phyloP scores from a whole-genome alignment of 2,113 vertebrate species.

The Sinosuthora webbiana region DNA sequence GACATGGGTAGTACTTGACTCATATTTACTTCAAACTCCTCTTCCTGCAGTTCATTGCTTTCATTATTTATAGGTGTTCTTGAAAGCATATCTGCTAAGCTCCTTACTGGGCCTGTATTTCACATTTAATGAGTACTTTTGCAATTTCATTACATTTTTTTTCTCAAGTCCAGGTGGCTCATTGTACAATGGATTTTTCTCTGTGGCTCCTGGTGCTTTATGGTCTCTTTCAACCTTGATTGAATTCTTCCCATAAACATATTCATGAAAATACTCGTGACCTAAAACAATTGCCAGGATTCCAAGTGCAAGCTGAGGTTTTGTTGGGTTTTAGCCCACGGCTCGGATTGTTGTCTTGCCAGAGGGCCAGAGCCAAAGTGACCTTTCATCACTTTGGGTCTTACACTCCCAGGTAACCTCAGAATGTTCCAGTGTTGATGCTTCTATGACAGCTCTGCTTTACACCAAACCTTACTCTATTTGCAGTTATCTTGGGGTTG shows the following conservation, averaged over 20 bases:
- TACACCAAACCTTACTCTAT: background rate
- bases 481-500: background rate
- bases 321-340: background rate
- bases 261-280: slow-evolving; percentile 17
- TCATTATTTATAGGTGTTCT: slow-evolving; percentile 67
- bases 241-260: slow-evolving; percentile 53
- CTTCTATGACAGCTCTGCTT: background rate
- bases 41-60: slow-evolving; percentile 60
- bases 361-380: background rate
- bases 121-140: slow-evolving; percentile 65
- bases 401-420: background rate
- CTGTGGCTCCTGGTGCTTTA: slow-evolving; percentile 38
- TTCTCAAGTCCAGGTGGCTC: slow-evolving; percentile 58
- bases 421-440: background rate
- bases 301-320: background rate
- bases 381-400: background rate
- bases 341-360: background rate
- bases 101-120: slow-evolving; percentile 62
- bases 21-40: slow-evolving; percentile 58
- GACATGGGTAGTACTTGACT: slow-evolving; percentile 48
- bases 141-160: slow-evolving; percentile 64
- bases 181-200: slow-evolving; percentile 57
- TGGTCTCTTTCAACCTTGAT: slow-evolving; percentile 47
- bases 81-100: slow-evolving; percentile 46
- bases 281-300: slow-evolving; percentile 39